Evolutionary conservation across 1,140 invertebrate genomes (phyloP).

Genomic region (Muscidifurax raptorellus): DNA sequence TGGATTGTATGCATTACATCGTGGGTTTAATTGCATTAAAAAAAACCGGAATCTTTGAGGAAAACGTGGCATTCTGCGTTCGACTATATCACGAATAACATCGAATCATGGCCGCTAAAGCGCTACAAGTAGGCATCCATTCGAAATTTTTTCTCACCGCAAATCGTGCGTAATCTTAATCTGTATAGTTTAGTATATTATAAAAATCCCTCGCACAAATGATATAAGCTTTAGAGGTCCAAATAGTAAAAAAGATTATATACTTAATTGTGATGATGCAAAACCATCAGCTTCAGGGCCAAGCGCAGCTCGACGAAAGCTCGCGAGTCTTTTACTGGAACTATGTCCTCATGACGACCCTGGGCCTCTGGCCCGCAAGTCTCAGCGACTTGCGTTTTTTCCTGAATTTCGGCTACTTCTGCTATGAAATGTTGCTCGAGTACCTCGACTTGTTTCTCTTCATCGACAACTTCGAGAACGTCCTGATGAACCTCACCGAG

Average conservation of each 20-base stretch:
- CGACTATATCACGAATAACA: neutral
- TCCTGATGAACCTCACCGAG: conserved; percentile 68
- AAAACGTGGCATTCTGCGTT: neutral
- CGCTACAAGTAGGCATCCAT: neutral
- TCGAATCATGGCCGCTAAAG: neutral
- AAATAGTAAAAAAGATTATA: neutral
- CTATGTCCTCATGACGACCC: conserved; percentile 54
- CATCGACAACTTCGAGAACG: conserved; percentile 63
- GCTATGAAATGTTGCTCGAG: conserved; percentile 62
- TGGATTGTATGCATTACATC: neutral
- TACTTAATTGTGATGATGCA: too few species aligned
- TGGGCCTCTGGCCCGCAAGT: conserved; percentile 66
- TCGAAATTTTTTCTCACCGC: neutral
- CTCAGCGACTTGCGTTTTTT: conserved; percentile 58
- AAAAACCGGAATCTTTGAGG: neutral
- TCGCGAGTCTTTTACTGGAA: conserved; percentile 63
- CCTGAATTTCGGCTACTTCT: conserved; percentile 62
- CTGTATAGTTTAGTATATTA: neutral
- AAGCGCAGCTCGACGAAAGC: conserved; percentile 59
- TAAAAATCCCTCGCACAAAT: too few species aligned
- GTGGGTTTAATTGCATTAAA: neutral
- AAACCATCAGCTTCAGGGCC: conserved; percentile 51
- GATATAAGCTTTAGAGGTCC: too few species aligned
- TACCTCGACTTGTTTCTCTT: conserved; percentile 65
- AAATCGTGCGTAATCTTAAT: neutral